Evolutionary conservation across 2,797 vertebrate genomes (phyloP).

Genomic region (Ptychadena robeensis): DNA sequence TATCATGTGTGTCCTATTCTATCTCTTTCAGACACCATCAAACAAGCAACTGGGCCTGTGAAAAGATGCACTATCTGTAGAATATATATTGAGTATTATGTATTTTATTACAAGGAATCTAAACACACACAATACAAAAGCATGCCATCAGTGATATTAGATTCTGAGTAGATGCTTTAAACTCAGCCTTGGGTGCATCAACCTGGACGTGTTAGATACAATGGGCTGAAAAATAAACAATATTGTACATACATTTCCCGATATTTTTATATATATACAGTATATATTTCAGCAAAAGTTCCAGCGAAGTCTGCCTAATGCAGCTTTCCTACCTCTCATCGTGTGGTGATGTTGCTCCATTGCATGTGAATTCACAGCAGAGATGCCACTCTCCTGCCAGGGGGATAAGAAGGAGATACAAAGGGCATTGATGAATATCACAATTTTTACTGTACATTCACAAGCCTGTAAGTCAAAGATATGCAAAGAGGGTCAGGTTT

Average conservation of each 20-base stretch:
- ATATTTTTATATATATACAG: neutral
- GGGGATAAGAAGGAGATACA: too few species aligned
- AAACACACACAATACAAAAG: slow-evolving; percentile 21
- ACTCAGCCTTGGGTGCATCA: neutral
- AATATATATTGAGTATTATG: slow-evolving; percentile 56
- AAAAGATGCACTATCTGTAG: slow-evolving; percentile 28
- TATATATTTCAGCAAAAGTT: too few species aligned
- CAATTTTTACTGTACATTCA: too few species aligned
- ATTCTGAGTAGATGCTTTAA: neutral
- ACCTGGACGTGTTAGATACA: neutral
- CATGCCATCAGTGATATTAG: slow-evolving; percentile 13
- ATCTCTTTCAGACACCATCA: slow-evolving; percentile 48
- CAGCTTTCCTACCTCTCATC: too few species aligned
- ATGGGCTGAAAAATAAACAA: neutral
- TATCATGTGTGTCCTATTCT: neutral
- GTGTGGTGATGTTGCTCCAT: too few species aligned
- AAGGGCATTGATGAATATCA: too few species aligned
- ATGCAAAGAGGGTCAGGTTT: too few species aligned
- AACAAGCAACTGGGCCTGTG: slow-evolving; percentile 39
- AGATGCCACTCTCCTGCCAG: too few species aligned
- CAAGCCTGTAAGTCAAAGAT: too few species aligned
- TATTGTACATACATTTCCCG: neutral
- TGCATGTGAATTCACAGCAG: too few species aligned
- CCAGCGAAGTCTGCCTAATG: too few species aligned
- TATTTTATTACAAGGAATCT: slow-evolving; percentile 24